Percentiles rank a stretch among this genome's conserved stretches.
These are phyloP conservation scores for Mnemiopsis leidyi DNA, from an alignment of 37 sponge, comb jelly and placozoan genomes.

Conservation along the genomic window DNA sequence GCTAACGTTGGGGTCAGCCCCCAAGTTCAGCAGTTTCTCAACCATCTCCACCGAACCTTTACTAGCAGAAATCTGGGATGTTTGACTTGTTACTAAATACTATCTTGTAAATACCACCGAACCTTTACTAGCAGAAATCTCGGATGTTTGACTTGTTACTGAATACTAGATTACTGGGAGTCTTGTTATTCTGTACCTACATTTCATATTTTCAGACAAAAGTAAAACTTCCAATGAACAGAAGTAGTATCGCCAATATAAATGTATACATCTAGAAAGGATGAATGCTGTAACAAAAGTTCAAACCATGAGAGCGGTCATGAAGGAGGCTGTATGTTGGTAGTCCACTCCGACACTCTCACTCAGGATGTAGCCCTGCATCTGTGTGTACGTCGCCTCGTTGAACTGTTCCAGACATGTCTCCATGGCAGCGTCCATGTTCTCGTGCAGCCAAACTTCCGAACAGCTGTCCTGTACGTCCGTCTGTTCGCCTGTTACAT, in stretches of 20 bases:
- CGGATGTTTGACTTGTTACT: no score
- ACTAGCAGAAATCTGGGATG: slow-evolving; percentile 26
- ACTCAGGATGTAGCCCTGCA: not conserved
- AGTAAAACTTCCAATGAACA: no score
- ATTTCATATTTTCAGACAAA: no score
- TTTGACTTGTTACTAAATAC: no score
- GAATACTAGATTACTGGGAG: no score
- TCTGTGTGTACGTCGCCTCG: not conserved
- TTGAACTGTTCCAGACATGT: slow-evolving; percentile 18
- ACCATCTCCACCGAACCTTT: not conserved
- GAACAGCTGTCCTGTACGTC: not conserved
- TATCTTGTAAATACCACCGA: no score
- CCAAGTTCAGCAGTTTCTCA: slow-evolving; percentile 40
- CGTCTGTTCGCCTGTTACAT: slow-evolving; percentile 39
- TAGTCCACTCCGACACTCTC: slow-evolving; percentile 18
- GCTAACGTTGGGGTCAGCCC: slow-evolving; percentile 16
- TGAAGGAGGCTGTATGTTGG: slow-evolving; percentile 31
- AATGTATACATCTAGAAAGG: no score
- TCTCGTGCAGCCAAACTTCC: slow-evolving; percentile 23
- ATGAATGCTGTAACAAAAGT: no score
- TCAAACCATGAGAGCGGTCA: slow-evolving; percentile 42
- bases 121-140: slow-evolving; percentile 31
- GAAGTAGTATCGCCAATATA: no score
- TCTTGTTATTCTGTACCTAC: no score
- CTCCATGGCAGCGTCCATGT: slow-evolving; percentile 23